These are phyloP conservation scores for Phoxinus phoxinus DNA, from an alignment of 2,113 vertebrate genomes.

Conservation along the genomic window DNA sequence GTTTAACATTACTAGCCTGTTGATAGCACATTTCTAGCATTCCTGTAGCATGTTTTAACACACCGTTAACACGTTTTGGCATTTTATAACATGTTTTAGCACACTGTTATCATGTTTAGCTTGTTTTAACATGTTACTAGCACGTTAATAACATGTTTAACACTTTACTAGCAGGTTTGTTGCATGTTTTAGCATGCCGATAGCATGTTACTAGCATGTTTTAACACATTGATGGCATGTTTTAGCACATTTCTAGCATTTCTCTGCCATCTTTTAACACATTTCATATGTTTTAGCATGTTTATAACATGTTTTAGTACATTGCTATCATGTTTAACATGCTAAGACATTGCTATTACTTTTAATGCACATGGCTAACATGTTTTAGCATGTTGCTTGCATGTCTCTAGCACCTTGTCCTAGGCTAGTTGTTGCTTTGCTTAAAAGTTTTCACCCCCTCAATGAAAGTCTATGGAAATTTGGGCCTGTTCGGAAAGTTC, in stretches of 20 bases:
- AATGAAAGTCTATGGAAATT: background rate
- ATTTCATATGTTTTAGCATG: background rate
- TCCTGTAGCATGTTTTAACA: too few relatives aligned
- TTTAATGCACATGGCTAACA: background rate
- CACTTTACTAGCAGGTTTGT: background rate
- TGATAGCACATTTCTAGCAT: too few relatives aligned
- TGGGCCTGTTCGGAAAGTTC: background rate
- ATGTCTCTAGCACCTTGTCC: background rate
- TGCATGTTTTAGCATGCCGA: background rate
- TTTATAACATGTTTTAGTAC: background rate
- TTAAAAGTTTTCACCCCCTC: constrained; percentile 6
- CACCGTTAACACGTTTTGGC: too few relatives aligned
- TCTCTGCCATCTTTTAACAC: background rate
- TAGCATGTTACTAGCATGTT: background rate
- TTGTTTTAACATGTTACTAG: background rate
- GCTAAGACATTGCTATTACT: background rate
- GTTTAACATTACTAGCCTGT: too few relatives aligned
- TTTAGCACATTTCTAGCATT: too few relatives aligned
- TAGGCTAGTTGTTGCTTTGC: background rate
- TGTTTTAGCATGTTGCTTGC: background rate
- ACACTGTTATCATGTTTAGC: background rate
- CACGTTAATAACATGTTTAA: too few relatives aligned
- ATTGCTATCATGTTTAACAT: background rate
- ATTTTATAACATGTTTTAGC: background rate
- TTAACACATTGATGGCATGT: too few relatives aligned